Percentiles rank a stretch among this genome's conserved stretches.
Evolutionary conservation across 1,140 invertebrate species (phyloP).

Genomic region (Saccostrea cuccullata): DNA sequence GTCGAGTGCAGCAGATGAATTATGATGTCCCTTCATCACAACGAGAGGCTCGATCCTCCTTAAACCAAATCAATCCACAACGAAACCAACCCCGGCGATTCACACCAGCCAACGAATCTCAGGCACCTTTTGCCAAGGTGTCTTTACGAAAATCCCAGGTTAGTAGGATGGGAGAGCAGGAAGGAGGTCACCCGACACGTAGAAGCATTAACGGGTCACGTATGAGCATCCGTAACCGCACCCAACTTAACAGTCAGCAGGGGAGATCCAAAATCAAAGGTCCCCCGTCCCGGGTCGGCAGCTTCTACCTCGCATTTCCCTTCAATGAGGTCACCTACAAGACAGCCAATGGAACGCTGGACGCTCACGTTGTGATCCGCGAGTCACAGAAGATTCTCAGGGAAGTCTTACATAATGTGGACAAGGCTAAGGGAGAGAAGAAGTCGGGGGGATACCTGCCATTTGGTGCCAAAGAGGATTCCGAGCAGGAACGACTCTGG

Average conservation of each 20-base stretch:
- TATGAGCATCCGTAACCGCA: neutral
- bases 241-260: neutral
- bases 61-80: neutral
- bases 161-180: neutral
- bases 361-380: conserved; percentile 66
- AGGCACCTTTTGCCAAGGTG: neutral
- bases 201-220: conserved; percentile 9
- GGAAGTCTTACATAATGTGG: conserved; percentile 56
- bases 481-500: conserved; percentile 55
- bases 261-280: conserved; percentile 52
- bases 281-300: conserved; percentile 63
- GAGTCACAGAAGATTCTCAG: conserved; percentile 66
- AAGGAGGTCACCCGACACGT: neutral
- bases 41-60: neutral
- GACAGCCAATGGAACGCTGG: conserved; percentile 62
- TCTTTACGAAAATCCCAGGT: conserved; percentile 14
- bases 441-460: conserved; percentile 58
- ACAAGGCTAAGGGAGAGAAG: conserved; percentile 50
- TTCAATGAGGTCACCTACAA: conserved; percentile 71
- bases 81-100: neutral
- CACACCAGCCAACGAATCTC: conserved; percentile 25
- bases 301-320: conserved; percentile 74
- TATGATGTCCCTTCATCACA: neutral
- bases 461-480: conserved; percentile 44
- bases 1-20: neutral